Evolutionary conservation across 2,888 invertebrate species (phyloP), one percentile per base, ranked within the genome.

Genomic region (Tetheella fluctuosa): DNA sequence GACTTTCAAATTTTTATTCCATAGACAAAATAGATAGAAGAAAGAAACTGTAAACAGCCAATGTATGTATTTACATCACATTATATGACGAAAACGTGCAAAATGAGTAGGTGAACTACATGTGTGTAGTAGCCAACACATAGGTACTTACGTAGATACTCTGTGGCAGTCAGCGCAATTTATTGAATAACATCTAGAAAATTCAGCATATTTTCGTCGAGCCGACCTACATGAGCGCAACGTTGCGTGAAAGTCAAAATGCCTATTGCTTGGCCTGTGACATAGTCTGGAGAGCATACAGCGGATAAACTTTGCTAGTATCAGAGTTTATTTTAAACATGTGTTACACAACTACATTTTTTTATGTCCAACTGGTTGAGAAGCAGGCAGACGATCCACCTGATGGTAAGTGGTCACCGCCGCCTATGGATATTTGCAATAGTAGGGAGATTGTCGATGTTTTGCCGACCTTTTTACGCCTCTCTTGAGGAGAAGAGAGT

Each of bases 111-210:
- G 6, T 48, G 20, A 20, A n/a, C 20, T 48, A 48, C 20, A 8
- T 48, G 48, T 10, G 42, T 25, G 25, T 25, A 48, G 13, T 48
- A 48, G 42, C 17, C 48, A 0, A 48, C 10, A 48, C 10, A 48
- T 48, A n/a, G 7, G 42, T 20, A n/a, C n/a, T n/a, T n/a, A n/a
- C n/a, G 17, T 10, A 5, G 48, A 10, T 20, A 20, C 17, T 48
- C 20, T 3, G 48, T 20, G 10, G 48, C 20, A 48, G 20, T 48
- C 10, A 10, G 48, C 17, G 17, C 17, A 20, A 48, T 48, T 48
- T 48, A 48, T 48, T 48, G 48, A 48, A 48, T 48, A 48, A 48
- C 48, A 48, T 48, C 20, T 48, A 10, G 17, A 48, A 48, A 48
- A 48, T 48, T 48, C 48, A 20, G n/a, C 20, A 48, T 20, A 48